phyloP scores from a whole-genome alignment of 2,888 invertebrate genomes.

The Tromatobia lineatoria region DNA sequence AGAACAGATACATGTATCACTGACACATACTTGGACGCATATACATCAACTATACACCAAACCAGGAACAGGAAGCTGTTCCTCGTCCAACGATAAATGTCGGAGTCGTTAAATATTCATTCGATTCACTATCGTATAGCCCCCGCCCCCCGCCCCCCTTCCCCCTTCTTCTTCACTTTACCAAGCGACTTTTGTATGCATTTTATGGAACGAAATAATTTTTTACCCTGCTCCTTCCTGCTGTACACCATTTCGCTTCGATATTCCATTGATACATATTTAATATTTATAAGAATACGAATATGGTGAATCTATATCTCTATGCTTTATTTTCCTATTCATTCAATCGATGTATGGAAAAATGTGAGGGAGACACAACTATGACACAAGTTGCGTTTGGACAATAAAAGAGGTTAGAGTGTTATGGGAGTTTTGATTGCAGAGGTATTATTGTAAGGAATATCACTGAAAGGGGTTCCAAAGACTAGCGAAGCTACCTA shows the following conservation, averaged over 20 bases:
- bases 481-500: slow-evolving; percentile 2
- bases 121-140: slow-evolving; percentile 46
- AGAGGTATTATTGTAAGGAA: slow-evolving; percentile 21
- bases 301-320: slow-evolving; percentile 51
- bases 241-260: slow-evolving; percentile 36
- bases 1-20: background rate
- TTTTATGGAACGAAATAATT: slow-evolving; percentile 44
- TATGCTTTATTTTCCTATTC: background rate
- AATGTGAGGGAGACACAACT: background rate
- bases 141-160: too few species aligned
- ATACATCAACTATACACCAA: slow-evolving; percentile 2
- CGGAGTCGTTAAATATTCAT: slow-evolving; percentile 51
- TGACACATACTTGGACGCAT: background rate
- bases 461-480: slow-evolving; percentile 3
- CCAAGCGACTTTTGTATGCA: slow-evolving; percentile 3
- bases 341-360: background rate
- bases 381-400: background rate
- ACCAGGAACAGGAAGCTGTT: background rate
- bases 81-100: slow-evolving; percentile 41
- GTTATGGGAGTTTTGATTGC: too few species aligned
- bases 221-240: slow-evolving; percentile 7
- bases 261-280: slow-evolving; percentile 50
- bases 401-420: too few species aligned
- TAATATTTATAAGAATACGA: slow-evolving; percentile 32
- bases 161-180: background rate